Percentiles rank a stretch among this genome's conserved stretches.
These are phyloP conservation scores for Microplitis deprimator DNA, from an alignment of 2,888 invertebrate species.

Conservation along the genomic window DNA sequence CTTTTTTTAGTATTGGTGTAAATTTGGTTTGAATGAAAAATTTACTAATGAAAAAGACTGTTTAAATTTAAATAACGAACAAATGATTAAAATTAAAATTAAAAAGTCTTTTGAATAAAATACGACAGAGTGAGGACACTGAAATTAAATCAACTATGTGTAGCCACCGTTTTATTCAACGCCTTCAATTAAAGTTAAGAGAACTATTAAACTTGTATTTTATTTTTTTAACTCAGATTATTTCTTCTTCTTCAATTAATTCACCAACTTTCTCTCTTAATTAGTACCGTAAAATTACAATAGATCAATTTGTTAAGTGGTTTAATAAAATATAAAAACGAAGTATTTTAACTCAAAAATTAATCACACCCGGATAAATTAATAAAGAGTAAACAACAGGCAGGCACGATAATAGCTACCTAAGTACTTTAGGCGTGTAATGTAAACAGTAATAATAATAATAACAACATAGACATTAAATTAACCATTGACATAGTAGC, in stretches of 20 bases:
- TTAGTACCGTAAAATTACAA: not conserved
- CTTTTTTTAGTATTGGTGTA: not conserved
- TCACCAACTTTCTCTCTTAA: not conserved
- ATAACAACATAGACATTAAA: not conserved
- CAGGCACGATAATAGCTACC: not conserved
- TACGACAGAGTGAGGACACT: not conserved
- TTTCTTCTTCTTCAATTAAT: not conserved
- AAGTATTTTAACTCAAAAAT: not conserved
- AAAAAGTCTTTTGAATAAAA: not conserved
- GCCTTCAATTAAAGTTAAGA: not conserved
- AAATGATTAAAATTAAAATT: not conserved
- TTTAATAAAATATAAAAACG: not conserved
- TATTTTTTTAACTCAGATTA: not conserved
- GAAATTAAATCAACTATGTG: not conserved
- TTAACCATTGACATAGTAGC: not conserved
- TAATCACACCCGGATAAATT: not conserved
- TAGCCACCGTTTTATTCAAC: slow-evolving; percentile 1
- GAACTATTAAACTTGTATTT: not conserved
- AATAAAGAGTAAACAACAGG: not conserved
- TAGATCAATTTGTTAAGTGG: slow-evolving; percentile 1
- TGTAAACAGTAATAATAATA: not conserved
- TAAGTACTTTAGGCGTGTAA: not conserved
- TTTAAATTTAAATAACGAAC: not conserved
- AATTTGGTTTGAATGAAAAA: not conserved
- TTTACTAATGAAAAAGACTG: not conserved